Conservation (phyloP, 1,140 invertebrate species). For the Steinernema khuongi region DNA sequence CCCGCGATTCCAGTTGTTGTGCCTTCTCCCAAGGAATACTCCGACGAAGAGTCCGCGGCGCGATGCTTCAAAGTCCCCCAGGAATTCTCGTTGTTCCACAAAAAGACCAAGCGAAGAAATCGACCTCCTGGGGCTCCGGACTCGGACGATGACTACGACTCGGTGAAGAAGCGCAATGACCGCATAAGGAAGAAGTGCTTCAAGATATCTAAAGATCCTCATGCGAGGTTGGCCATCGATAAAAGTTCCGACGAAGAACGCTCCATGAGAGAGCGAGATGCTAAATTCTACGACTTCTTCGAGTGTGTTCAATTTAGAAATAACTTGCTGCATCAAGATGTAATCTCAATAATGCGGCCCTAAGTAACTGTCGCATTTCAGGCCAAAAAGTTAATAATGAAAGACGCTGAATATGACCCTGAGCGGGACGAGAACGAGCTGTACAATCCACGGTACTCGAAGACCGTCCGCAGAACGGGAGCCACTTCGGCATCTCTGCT, state of each 20-base stretch:
- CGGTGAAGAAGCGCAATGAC: neutral
- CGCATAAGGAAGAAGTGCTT: neutral
- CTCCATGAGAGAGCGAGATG: neutral
- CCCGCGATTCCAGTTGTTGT: neutral
- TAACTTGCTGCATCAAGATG: neutral
- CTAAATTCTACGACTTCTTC: neutral
- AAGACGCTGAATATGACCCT: neutral
- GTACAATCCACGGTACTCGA: neutral
- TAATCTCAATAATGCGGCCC: neutral
- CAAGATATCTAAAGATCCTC: neutral
- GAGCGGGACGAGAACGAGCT: neutral
- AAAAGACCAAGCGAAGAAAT: neutral
- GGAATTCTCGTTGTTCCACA: constrained; percentile 5
- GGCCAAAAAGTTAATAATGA: neutral
- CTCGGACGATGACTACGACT: neutral
- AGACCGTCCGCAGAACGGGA: neutral
- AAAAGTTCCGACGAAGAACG: neutral
- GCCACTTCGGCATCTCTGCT: neutral
- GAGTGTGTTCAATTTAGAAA: neutral
- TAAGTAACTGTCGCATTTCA: neutral
- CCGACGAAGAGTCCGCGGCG: neutral
- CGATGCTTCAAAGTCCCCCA: neutral
- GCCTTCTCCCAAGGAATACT: neutral
- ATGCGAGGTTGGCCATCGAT: neutral
- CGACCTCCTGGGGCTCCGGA: neutral